A percentile compares a stretch with the other conserved stretches of the same genome.
These are phyloP conservation scores for Sinopyrophorus schimmeli DNA, from an alignment of 2,888 invertebrate species.

Conservation along the genomic window DNA sequence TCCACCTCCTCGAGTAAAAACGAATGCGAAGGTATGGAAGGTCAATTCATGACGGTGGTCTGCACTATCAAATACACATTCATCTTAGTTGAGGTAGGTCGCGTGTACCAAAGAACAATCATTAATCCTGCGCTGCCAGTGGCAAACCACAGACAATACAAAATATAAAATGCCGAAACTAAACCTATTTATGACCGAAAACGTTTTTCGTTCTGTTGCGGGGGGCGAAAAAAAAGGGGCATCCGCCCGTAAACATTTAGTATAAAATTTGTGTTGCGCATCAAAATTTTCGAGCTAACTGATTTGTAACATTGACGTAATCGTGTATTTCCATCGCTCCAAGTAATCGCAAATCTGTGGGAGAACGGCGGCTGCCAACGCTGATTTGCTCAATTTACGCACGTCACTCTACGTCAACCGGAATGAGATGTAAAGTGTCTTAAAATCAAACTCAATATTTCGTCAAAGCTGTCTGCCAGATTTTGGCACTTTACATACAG, in stretches of 20 bases:
- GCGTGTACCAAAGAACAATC: conserved; percentile 40
- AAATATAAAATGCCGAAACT: too few species aligned
- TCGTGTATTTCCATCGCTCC: conserved; percentile 18
- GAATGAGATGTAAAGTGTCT: conserved; percentile 55
- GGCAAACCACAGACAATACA: conserved; percentile 32
- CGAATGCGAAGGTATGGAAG: conserved; percentile 39
- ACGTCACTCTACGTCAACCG: conserved; percentile 52
- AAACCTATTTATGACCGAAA: too few species aligned
- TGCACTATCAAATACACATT: conserved; percentile 44
- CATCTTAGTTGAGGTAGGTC: conserved; percentile 46
- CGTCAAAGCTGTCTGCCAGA: conserved; percentile 42
- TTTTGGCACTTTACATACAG: conserved; percentile 47
- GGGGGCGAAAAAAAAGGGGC: too few species aligned
- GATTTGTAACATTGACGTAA: conserved; percentile 8
- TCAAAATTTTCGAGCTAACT: neutral
- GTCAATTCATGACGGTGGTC: conserved; percentile 41
- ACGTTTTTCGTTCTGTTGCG: too few species aligned
- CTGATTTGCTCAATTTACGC: conserved; percentile 56
- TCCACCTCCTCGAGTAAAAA: too few species aligned
- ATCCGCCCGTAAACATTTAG: too few species aligned
- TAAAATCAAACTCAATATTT: conserved; percentile 55
- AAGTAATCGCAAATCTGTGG: conserved; percentile 29
- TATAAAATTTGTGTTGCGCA: neutral
- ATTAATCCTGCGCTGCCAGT: conserved; percentile 36
- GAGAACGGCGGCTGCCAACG: conserved; percentile 44